These are phyloP conservation scores for Formicarius rufipectus DNA, from an alignment of 2,113 vertebrate species.

Conservation along the genomic window DNA sequence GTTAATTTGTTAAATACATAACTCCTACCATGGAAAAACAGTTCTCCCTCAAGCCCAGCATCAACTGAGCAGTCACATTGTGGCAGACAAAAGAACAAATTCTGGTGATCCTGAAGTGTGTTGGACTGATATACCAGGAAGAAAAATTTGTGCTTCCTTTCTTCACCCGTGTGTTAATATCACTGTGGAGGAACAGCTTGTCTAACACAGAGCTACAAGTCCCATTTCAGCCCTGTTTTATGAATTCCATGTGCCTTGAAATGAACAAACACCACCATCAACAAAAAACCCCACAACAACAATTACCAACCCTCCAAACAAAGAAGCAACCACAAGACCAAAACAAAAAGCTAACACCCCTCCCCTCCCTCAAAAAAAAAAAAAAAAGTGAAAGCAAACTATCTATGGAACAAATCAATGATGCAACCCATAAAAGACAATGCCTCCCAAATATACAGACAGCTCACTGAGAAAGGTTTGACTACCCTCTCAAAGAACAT, in stretches of 20 bases:
- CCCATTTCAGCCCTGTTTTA: neutral
- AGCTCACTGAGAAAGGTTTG: neutral
- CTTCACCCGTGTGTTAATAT: neutral
- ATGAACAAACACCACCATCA: neutral
- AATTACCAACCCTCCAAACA: neutral
- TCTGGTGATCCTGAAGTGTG: neutral
- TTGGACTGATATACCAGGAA: neutral
- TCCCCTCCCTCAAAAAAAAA: no score
- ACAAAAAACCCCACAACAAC: neutral
- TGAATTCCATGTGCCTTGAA: neutral
- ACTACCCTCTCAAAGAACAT: neutral
- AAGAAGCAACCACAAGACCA: neutral
- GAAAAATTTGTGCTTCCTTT: neutral
- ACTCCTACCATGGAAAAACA: neutral
- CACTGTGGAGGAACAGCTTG: neutral
- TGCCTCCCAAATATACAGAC: neutral
- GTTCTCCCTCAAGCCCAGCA: neutral
- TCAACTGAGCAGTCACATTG: neutral
- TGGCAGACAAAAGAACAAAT: neutral
- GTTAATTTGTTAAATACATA: neutral
- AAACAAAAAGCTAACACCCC: neutral
- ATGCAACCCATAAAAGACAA: neutral
- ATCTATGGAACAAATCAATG: neutral
- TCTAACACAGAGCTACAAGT: neutral
- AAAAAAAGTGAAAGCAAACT: neutral